Evolutionary conservation across 2,113 vertebrate genomes (phyloP).

Genomic region (Oryzias woworae): DNA sequence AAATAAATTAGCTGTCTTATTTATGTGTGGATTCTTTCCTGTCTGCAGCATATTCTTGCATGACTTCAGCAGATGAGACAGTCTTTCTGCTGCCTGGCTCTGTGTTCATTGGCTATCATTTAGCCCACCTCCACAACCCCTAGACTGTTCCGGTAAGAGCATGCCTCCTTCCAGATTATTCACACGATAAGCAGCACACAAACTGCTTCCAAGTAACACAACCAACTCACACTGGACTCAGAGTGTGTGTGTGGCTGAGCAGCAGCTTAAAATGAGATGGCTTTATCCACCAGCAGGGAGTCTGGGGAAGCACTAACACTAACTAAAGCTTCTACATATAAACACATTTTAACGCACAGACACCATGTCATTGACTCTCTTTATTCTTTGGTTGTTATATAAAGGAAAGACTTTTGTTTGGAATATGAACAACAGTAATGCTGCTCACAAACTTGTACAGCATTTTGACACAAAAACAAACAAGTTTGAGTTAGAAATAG

Average conservation of each 20-base stretch:
- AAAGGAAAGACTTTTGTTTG: constrained; percentile 20
- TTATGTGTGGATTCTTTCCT: background rate
- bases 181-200: constrained; percentile 8
- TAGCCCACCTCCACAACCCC: constrained; percentile 52
- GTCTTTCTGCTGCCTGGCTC: constrained; percentile 35
- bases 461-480: constrained; percentile 35
- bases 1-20: background rate
- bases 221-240: background rate
- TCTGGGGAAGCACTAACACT: constrained; percentile 36
- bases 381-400: constrained; percentile 60
- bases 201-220: background rate
- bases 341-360: constrained; percentile 16
- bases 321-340: constrained; percentile 3
- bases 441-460: constrained; percentile 28
- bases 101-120: constrained; percentile 57
- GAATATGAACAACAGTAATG: constrained; percentile 25
- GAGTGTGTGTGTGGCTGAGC: background rate
- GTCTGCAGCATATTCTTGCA: constrained; percentile 14
- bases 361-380: constrained; percentile 30
- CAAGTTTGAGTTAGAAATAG: background rate
- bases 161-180: constrained; percentile 55
- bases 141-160: constrained; percentile 60
- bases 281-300: constrained; percentile 64
- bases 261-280: background rate
- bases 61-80: constrained; percentile 35